Evolutionary conservation across 2,113 vertebrate genomes (phyloP), one percentile per base, ranked within the genome.

Genomic region (Andinoacara biseriatus): DNA sequence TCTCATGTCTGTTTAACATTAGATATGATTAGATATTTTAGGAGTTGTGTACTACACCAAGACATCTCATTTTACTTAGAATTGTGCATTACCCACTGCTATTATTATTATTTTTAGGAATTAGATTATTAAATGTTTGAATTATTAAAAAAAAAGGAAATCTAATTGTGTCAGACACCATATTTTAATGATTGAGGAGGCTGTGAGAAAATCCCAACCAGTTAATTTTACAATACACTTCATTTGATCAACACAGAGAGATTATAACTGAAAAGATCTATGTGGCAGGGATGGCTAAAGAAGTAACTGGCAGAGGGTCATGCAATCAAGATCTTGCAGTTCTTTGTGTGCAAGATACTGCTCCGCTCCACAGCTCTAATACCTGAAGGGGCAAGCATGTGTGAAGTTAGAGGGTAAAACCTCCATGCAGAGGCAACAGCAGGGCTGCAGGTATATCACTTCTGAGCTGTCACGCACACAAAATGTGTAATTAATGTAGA

Each of bases 201-300:
- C 40, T 74, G 58, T 58, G 78, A 62, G 69, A 78, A 86, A 77
- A 77, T 60, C 54, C 46, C 77, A 58, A 38, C n/a, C 54, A 56
- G 67, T 78, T 33, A 20, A 58, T 69, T 84, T 82, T 78, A 57
- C 63, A 76, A 31, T 63, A 78, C 78, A 85, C 74, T 79, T 80
- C 17, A 63, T 84, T 84, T 84, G 49, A 76, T 78, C 65, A 84
- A 92, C 49, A 89, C 76, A 89, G 83, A 79, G 82, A 82, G 85
- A 88, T 82, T 86, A 80, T 63, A 65, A 86, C 46, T n/a, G 63
- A 84, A 76, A 60, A 87, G 62, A 86, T 67, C 76, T 76, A 65
- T 6, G 43, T 87, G 82, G 77, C 78, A 74, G 80, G 76, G 63
- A 49, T n/a, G 6, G 24, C 58, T 60, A 67, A 2, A 38, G 33